phyloP scores from a whole-genome alignment of 2,888 invertebrate species.

The Phymatocera aterrima region DNA sequence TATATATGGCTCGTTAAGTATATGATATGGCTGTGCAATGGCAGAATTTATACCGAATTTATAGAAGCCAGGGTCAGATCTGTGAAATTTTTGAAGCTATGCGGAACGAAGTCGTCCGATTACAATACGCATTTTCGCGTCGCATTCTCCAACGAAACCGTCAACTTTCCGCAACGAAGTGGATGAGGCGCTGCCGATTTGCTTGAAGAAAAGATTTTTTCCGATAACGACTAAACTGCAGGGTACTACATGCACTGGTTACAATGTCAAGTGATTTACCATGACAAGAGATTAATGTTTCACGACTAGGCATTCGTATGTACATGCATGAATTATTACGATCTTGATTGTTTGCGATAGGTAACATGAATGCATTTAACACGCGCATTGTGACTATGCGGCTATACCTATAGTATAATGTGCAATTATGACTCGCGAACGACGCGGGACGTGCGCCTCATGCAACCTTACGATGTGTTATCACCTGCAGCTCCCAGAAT shows the following conservation, averaged over 20 bases:
- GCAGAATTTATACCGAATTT: too few relatives aligned
- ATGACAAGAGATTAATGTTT: background rate
- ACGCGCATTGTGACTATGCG: background rate
- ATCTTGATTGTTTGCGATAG: slow-evolving; percentile 7
- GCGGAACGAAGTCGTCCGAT: too few relatives aligned
- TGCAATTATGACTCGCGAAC: background rate
- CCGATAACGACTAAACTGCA: background rate
- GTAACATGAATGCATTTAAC: background rate
- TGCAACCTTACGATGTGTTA: background rate
- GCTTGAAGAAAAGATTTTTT: too few relatives aligned
- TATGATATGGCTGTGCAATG: too few relatives aligned
- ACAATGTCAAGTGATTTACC: background rate
- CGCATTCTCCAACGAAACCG: too few relatives aligned
- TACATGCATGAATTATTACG: background rate
- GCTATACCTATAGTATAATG: background rate
- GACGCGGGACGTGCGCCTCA: background rate
- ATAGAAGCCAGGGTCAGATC: too few relatives aligned
- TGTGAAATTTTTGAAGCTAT: too few relatives aligned
- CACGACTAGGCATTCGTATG: background rate
- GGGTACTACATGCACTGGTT: background rate
- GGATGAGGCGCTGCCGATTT: too few relatives aligned
- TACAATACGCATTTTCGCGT: too few relatives aligned
- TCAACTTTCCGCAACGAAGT: too few relatives aligned
- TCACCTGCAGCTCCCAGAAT: too few relatives aligned
- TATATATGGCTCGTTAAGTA: too few relatives aligned